Evolutionary conservation across 2,888 invertebrate genomes (phyloP).

Genomic region (Athripsodes cinereus): DNA sequence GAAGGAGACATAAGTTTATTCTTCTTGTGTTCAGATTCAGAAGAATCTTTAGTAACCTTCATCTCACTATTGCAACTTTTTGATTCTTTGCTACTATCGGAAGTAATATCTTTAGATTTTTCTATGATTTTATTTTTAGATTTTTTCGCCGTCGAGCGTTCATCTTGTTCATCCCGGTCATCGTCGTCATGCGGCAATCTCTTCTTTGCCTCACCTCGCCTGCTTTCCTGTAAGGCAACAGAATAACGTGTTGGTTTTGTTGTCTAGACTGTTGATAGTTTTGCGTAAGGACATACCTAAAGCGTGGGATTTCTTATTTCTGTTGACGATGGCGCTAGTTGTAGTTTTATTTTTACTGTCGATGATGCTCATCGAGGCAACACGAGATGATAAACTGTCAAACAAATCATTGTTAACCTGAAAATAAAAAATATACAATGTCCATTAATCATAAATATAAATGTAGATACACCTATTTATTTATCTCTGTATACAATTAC

Average conservation of each 20-base stretch:
- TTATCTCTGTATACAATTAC: too few relatives aligned
- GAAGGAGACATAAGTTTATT: too few relatives aligned
- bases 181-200: constrained; percentile 8
- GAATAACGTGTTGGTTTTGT: constrained; percentile 21
- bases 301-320: constrained; percentile 31
- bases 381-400: constrained; percentile 46
- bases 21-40: too few relatives aligned
- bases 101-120: too few relatives aligned
- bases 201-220: constrained; percentile 21
- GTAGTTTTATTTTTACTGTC: constrained; percentile 32
- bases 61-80: too few relatives aligned
- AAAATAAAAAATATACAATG: constrained; percentile 22
- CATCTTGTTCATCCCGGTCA: too few relatives aligned
- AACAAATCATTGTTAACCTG: constrained; percentile 39
- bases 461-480: too few relatives aligned
- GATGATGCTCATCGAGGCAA: constrained; percentile 49
- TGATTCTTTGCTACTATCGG: too few relatives aligned
- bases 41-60: too few relatives aligned
- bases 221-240: constrained; percentile 23
- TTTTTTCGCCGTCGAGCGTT: too few relatives aligned
- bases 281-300: constrained; percentile 42
- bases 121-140: too few relatives aligned
- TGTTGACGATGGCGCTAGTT: too few relatives aligned
- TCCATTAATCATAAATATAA: not conserved
- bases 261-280: constrained; percentile 11